Base-by-base conservation (phyloP, 2,797 vertebrate species). In the Micrastur ruficollis region DNA sequence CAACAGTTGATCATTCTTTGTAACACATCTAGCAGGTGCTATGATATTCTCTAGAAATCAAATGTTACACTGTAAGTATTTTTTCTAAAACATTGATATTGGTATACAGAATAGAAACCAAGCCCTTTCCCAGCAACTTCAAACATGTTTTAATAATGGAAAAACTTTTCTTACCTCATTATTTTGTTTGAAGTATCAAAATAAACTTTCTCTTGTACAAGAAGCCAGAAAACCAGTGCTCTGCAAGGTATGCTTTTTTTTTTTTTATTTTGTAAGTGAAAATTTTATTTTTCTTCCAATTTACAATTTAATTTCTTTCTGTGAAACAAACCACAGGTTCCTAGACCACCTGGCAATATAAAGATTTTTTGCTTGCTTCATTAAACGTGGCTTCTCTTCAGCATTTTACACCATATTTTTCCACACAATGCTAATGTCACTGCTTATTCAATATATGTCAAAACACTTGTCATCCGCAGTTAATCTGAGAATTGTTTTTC, bases 1-100 rank as follows among this genome's bases (percentile, higher is more conserved):
- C 59, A 82, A 63, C 59, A 80, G 26, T 90, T 81, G 90, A 95
- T 95, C 74, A 56, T 92, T 91, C 76, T 81, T 58, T 81, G 78
- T 55, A 95, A 84, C n/a, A 26, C 50, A 74, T 72, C 65, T 74
- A 87, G 81, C 86, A 83, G 65, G 92, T 78, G 79, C 68, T 62
- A 11, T 10, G 74, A 46, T 58, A 68, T 72, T 76, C 62, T 75
- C 61, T n/a, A 86, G 59, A 95, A 94, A 96, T 79, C 75, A 92
- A 95, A 87, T 76, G 93, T 44, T 67, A 53, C 32, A 62, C 25
- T 81, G 56, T 46, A 89, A 87, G 42, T 25, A 47, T 70, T 94
- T 50, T 53, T 50, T 38, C 18, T 23, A 38, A 86, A 65, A 49
- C 55, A 70, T 0, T 32, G 8, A 52, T 70, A 53, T 44, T 42